phyloP scores from a whole-genome alignment of 1,140 invertebrate genomes.

The Aethina tumida region DNA sequence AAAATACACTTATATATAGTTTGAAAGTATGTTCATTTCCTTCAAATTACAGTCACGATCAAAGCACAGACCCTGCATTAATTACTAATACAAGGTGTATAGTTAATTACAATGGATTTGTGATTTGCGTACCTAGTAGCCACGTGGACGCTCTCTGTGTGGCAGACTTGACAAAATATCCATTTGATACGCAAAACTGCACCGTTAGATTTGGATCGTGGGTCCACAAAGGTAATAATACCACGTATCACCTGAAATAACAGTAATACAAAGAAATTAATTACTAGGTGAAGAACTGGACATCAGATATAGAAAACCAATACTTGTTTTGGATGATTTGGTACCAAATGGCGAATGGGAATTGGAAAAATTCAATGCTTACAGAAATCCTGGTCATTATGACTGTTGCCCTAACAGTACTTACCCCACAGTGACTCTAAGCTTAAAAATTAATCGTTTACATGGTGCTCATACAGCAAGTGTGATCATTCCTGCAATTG shows the following conservation, averaged over 20 bases:
- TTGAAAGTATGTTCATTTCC: not conserved
- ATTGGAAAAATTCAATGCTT: conserved; percentile 27
- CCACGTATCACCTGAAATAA: not conserved
- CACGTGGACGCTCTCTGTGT: conserved; percentile 40
- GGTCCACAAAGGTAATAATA: conserved; percentile 38
- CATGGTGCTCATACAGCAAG: conserved; percentile 30
- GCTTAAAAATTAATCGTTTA: conserved; percentile 38
- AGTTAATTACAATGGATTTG: conserved; percentile 32
- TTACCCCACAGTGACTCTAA: conserved; percentile 37
- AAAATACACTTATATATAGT: conserved; percentile 11
- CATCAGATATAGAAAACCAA: conserved; percentile 32
- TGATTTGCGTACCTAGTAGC: conserved; percentile 40
- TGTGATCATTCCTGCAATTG: conserved; percentile 38
- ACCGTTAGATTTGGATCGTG: conserved; percentile 44
- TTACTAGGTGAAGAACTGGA: conserved; percentile 48
- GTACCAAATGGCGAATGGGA: conserved; percentile 33
- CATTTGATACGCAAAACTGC: conserved; percentile 45
- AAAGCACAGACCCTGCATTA: conserved; percentile 14
- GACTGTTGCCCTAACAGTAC: conserved; percentile 38
- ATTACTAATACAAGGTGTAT: conserved; percentile 32
- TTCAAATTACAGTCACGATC: conserved; percentile 28
- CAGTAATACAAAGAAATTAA: not conserved
- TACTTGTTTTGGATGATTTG: conserved; percentile 26
- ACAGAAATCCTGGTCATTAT: conserved; percentile 30
- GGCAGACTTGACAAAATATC: conserved; percentile 39